Evolutionary conservation across 2,797 vertebrate species (phyloP), one percentile per base, ranked within the genome.

Genomic region (Anguilla anguilla): DNA sequence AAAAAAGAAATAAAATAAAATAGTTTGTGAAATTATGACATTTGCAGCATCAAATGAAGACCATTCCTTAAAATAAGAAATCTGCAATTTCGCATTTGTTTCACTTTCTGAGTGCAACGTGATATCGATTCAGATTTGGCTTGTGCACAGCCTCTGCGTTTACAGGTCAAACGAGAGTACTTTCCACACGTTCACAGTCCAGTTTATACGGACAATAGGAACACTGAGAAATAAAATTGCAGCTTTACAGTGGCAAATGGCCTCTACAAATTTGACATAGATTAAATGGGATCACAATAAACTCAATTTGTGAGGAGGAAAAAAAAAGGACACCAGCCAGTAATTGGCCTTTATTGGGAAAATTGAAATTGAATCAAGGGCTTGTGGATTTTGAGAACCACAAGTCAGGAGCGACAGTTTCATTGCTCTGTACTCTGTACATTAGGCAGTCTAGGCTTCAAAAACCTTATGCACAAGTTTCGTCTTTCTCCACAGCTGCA

Each of bases 241-340:
- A 85, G 19, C 46, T 85, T 11, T 49, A 85, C 61, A 25, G 17
- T 46, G 61, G 35, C 31, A 69, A 67, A 39, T 59, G 28, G 61
- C 46, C 31, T 85, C 84, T 53, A 35, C 39, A 15, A 59, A 61
- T 28, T 13, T 6, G 17, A 17, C 22, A 67, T 19, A 43, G 59
- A 85, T 85, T 64, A 53, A 69, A 85, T 69, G 39, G 28, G 39
- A 85, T 85, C 64, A 85, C 84, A 28, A 85, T 85, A 85, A 43
- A 35, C 84, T 67, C 31, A 9, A 43, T 69, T 67, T 69, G 28
- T 7, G 61, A 19, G 22, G 22, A 59, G 31, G 31, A 9, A 64
- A 64, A 35, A 55, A 61, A 6, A 69, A 61, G 39, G 22, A 67
- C 84, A 25, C n/a, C 28, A 46, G 51, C n/a, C 61, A 10, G 57